phyloP scores from a whole-genome alignment of 2,888 invertebrate genomes.

The Cerastoderma edule region DNA sequence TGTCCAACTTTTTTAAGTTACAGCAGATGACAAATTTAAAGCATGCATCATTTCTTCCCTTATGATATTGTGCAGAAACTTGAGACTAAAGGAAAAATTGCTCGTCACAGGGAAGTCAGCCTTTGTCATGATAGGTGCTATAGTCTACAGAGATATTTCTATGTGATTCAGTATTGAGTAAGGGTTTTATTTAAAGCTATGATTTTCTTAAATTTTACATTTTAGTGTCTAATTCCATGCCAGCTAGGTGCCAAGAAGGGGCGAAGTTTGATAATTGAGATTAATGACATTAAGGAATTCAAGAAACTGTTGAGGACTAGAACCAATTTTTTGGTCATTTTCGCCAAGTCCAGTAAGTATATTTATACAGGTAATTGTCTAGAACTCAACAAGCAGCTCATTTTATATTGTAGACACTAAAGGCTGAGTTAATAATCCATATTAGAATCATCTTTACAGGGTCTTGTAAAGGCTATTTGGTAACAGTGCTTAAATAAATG shows the following conservation, averaged over 20 bases:
- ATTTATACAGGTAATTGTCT: background rate
- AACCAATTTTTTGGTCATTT: slow-evolving; percentile 93
- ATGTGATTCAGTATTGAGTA: background rate
- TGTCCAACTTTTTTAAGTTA: no score
- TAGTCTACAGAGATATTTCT: no score
- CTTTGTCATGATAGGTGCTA: no score
- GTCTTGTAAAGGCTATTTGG: no score
- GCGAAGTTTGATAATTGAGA: slow-evolving; percentile 63
- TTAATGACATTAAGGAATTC: slow-evolving; percentile 83
- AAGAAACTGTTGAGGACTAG: slow-evolving; percentile 93
- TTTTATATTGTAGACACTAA: no score
- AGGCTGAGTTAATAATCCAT: no score
- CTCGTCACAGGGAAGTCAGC: no score
- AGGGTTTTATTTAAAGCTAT: background rate
- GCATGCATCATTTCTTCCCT: no score
- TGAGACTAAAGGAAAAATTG: no score
- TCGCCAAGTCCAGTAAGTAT: slow-evolving; percentile 84
- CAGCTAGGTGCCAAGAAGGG: slow-evolving; percentile 71
- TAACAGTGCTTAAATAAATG: background rate
- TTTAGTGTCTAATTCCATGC: slow-evolving; percentile 70
- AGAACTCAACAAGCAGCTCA: no score
- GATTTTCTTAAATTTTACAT: slow-evolving; percentile 18
- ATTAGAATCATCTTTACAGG: background rate
- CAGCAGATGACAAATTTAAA: no score
- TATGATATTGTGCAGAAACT: no score